A percentile compares a stretch with the other conserved stretches of the same genome.
Evolutionary conservation across 1,140 invertebrate genomes (phyloP).

Genomic region (Drosophila elegans): DNA sequence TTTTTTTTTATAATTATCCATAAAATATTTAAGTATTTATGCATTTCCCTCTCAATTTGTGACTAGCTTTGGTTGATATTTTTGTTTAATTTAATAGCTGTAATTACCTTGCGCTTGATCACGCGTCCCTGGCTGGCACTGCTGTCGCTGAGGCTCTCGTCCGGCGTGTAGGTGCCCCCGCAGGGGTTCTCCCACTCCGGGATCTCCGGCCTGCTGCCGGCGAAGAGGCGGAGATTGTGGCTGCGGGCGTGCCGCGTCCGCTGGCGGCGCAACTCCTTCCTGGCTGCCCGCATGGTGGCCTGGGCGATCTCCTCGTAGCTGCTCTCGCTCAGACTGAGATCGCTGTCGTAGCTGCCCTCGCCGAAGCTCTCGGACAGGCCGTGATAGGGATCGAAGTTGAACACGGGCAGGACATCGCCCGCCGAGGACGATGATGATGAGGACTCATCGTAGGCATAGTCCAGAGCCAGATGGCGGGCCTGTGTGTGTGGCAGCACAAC

Average conservation of each 20-base stretch:
- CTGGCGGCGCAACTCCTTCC: constrained; percentile 51
- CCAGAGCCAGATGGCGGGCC: constrained; percentile 53
- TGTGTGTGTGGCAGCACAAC: constrained; percentile 43
- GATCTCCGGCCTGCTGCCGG: constrained; percentile 2
- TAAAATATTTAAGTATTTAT: too few relatives aligned
- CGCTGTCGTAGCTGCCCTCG: constrained; percentile 50
- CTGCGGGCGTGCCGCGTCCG: constrained; percentile 60
- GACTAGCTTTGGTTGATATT: too few relatives aligned
- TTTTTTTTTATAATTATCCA: too few relatives aligned
- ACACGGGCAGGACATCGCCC: constrained; percentile 23
- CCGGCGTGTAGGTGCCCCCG: constrained; percentile 46
- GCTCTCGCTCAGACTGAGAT: constrained; percentile 42
- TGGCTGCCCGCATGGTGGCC: constrained; percentile 43
- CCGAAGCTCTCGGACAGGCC: constrained; percentile 52
- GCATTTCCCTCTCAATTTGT: too few relatives aligned
- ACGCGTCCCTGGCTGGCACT: constrained; percentile 34
- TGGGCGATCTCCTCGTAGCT: constrained; percentile 61
- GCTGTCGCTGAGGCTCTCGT: constrained; percentile 16
- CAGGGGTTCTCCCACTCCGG: constrained; percentile 76
- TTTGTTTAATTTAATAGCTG: too few relatives aligned
- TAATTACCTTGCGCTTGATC: constrained; percentile 47
- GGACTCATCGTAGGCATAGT: constrained; percentile 46
- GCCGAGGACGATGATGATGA: constrained; percentile 2
- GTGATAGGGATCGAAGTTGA: constrained; percentile 62
- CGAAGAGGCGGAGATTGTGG: constrained; percentile 47